Evolutionary conservation across 2,113 vertebrate genomes (phyloP).

Genomic region (Callithrix jacchus): DNA sequence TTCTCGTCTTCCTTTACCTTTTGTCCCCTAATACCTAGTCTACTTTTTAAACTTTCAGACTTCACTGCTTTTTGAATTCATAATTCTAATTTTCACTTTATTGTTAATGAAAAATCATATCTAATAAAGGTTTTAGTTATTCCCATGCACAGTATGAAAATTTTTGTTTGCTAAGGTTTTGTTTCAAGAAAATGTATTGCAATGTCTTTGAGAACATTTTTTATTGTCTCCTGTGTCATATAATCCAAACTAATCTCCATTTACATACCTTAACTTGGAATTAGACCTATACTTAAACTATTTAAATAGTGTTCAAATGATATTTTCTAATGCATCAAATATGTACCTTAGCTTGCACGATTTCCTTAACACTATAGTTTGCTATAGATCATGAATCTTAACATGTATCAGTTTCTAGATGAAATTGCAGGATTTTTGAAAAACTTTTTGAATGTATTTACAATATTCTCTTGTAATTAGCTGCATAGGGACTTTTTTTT

Average conservation of each 20-base stretch:
- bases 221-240: constrained; percentile 53
- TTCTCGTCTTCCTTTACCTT: constrained; percentile 63
- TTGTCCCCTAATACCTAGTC: constrained; percentile 55
- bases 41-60: constrained; percentile 68
- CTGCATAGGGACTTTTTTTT: neutral
- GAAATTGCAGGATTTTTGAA: neutral
- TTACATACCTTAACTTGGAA: constrained; percentile 8
- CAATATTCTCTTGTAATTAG: neutral
- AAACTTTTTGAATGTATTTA: constrained; percentile 33
- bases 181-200: constrained; percentile 49
- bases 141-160: constrained; percentile 66
- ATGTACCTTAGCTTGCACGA: constrained; percentile 27
- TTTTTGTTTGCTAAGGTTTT: constrained; percentile 63
- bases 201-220: constrained; percentile 40
- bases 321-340: constrained; percentile 46
- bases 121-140: constrained; percentile 76
- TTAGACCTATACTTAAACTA: constrained; percentile 28
- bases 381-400: neutral
- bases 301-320: constrained; percentile 45
- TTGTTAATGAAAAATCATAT: constrained; percentile 72
- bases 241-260: constrained; percentile 46
- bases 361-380: constrained; percentile 47
- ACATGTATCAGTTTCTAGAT: neutral
- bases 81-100: constrained; percentile 67
- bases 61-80: constrained; percentile 70